These are phyloP conservation scores for Seira sanloemensis DNA, from an alignment of 2,888 invertebrate species.

Conservation along the genomic window DNA sequence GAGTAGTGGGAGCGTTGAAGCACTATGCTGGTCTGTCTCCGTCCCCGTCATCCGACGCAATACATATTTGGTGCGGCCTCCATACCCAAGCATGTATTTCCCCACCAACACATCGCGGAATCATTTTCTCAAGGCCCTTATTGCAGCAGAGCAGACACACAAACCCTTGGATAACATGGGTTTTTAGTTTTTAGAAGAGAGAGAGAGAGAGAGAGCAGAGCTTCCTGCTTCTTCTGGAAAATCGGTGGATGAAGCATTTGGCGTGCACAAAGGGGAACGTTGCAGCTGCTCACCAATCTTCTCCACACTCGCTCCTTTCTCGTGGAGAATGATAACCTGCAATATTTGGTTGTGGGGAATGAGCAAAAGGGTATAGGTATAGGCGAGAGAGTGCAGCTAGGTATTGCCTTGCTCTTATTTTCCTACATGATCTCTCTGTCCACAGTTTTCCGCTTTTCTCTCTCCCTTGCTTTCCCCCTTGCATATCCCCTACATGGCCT, in stretches of 20 bases:
- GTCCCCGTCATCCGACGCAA: not conserved
- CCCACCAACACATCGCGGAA: slow-evolving; percentile 10
- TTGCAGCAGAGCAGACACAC: slow-evolving; percentile 6
- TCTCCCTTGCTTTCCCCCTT: not conserved
- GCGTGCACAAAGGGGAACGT: not conserved
- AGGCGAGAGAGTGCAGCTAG: too few species aligned
- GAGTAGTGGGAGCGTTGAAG: not conserved
- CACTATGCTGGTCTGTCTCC: slow-evolving; percentile 7
- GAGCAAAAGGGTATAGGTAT: too few species aligned
- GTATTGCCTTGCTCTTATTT: not conserved
- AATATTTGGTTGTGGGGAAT: too few species aligned
- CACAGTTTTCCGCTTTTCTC: not conserved
- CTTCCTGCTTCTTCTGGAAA: slow-evolving; percentile 2
- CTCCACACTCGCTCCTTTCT: slow-evolving; percentile 7
- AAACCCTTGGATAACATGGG: slow-evolving; percentile 13
- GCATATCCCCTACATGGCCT: not conserved
- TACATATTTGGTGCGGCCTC: not conserved
- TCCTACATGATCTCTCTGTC: slow-evolving; percentile 10
- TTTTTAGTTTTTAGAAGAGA: not conserved
- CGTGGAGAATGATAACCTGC: slow-evolving; percentile 9
- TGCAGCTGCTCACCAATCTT: slow-evolving; percentile 16
- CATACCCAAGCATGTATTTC: not conserved
- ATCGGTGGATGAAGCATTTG: too few species aligned
- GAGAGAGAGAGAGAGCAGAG: not conserved
- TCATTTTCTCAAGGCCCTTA: slow-evolving; percentile 40